These are phyloP conservation scores for Tachysurus vachellii DNA, from an alignment of 2,113 vertebrate genomes.

Conservation along the genomic window DNA sequence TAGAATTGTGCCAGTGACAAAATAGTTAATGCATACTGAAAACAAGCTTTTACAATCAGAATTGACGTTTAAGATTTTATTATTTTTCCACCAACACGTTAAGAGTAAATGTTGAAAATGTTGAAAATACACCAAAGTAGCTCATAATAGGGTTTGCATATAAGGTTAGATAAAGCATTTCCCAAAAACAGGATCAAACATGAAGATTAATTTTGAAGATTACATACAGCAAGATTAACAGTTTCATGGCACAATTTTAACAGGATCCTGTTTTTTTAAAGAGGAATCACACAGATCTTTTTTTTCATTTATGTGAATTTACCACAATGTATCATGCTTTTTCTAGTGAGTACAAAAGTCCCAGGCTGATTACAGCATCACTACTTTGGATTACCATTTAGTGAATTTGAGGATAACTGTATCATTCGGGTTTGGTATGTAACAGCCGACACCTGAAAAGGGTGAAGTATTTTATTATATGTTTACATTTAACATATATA, in stretches of 20 bases:
- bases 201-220: too few species aligned
- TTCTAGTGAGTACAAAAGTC: background rate
- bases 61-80: background rate
- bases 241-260: background rate
- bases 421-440: slow-evolving; percentile 27
- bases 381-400: background rate
- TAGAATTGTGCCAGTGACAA: background rate
- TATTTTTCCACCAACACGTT: background rate
- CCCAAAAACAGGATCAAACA: too few species aligned
- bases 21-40: background rate
- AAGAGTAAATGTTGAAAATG: background rate
- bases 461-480: background rate
- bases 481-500: background rate
- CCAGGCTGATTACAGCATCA: background rate
- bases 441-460: slow-evolving; percentile 40
- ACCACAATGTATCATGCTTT: background rate
- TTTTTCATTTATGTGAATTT: background rate
- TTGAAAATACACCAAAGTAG: too few species aligned
- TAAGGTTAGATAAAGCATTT: too few species aligned
- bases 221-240: background rate
- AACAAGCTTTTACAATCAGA: background rate
- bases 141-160: too few species aligned
- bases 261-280: background rate
- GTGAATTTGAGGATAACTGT: slow-evolving; percentile 37
- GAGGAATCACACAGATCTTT: background rate